Base-by-base conservation (phyloP, 2,888 invertebrate species). In the Papilio gigon region DNA sequence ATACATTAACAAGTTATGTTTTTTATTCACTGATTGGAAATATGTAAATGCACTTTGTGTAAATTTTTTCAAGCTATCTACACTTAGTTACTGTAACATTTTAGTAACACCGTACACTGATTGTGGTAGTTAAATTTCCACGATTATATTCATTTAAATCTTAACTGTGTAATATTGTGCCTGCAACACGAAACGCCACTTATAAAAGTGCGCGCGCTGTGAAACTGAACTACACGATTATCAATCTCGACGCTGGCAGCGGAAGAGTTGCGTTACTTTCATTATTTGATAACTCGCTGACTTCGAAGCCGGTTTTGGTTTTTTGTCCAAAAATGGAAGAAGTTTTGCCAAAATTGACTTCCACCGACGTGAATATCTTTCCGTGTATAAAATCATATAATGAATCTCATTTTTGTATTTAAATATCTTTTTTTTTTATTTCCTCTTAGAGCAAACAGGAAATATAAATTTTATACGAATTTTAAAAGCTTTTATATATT, bases 181-280 rank as follows among this genome's bases (percentile, higher is more conserved):
- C 60, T 40, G 35, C 60, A 50, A 50, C 66, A 37, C 60, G 66
- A 60, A 40, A 61, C 17, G 37, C 27, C 50, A 60, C 60, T 60
- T 67, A 50, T 56, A 56, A 65, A 56, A 56, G 25, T 65, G 37
- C 56, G 56, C 58, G 66, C 22, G 66, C 25, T 44, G 14, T 60
- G 20, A 61, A 67, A 59, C 59, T 59, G 64, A 68, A 65, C 64
- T 65, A 65, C 68, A 64, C 30, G 60, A 60, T 37, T 68, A 60
- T 64, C 60, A 68, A 68, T 68, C 68, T 68, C 22, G 60, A 62
- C 50, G 59, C 40, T 65, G 47, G 64, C 40, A 17, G 64, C 68
- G 40, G 59, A 64, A 59, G 68, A 68, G 68, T 68, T 33, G 17
- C 53, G 63, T 64, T 63, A 63, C 59, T 68, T 59, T 64, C 53